Conservation (phyloP, 2,113 vertebrate genomes). For the Laticauda colubrina region DNA sequence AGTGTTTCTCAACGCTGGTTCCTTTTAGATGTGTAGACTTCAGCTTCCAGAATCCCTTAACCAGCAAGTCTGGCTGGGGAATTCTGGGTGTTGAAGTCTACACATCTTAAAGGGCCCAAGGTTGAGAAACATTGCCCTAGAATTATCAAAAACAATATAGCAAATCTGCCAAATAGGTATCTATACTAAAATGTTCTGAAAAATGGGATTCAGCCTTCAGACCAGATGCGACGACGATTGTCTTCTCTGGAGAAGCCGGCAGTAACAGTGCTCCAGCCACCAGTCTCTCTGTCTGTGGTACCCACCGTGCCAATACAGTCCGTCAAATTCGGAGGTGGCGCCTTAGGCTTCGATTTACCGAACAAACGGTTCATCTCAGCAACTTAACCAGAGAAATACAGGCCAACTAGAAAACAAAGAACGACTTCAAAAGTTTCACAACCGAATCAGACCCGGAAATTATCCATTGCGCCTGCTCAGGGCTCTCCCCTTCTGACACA, state of each 20-base stretch:
- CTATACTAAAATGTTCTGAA: background rate
- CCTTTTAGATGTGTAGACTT: background rate
- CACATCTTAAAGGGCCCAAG: background rate
- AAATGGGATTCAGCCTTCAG: background rate
- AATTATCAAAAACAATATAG: background rate
- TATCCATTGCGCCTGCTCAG: constrained; percentile 7
- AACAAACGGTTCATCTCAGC: constrained; percentile 91
- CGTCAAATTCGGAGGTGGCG: constrained; percentile 88
- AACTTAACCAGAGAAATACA: background rate
- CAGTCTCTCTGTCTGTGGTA: background rate
- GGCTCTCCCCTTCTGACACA: background rate
- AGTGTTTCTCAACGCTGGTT: background rate
- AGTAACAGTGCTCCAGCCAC: background rate
- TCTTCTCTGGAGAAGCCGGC: background rate
- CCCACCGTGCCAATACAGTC: constrained; percentile 91
- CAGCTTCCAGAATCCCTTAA: background rate
- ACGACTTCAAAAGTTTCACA: background rate
- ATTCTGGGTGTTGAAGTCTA: background rate
- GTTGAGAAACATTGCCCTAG: background rate
- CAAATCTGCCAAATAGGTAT: background rate
- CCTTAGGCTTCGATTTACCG: constrained; percentile 86
- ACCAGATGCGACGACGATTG: background rate
- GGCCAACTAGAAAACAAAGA: background rate
- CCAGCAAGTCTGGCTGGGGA: background rate
- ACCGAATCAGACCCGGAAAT: background rate